Conservation (phyloP, 2,113 vertebrate genomes). For the Azemiops feae region DNA sequence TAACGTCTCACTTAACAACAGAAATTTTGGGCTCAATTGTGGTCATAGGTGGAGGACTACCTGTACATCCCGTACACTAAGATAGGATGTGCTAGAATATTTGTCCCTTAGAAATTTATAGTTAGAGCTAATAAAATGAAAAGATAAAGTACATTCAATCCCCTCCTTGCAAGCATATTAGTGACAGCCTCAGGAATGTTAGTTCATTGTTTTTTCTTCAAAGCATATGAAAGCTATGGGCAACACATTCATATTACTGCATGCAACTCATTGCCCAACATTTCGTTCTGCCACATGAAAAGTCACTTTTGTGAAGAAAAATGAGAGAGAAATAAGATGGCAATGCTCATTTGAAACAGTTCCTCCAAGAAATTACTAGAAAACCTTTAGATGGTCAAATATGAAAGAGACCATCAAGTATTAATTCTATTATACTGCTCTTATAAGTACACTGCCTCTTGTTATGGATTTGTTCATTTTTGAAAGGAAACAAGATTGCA, state of each 20-base stretch:
- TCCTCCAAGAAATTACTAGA: background rate
- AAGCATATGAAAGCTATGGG: background rate
- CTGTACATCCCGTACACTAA: too few relatives aligned
- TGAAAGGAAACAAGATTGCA: background rate
- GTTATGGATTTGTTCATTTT: background rate
- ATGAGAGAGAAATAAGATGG: background rate
- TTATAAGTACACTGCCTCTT: background rate
- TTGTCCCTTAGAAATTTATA: background rate
- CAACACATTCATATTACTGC: background rate
- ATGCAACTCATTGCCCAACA: background rate
- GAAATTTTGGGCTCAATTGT: too few relatives aligned
- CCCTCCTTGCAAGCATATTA: background rate
- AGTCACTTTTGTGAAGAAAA: background rate
- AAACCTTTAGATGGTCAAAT: too few relatives aligned
- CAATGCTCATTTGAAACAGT: background rate
- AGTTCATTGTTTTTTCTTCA: background rate
- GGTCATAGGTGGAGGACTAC: too few relatives aligned
- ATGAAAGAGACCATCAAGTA: background rate
- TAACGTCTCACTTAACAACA: too few relatives aligned
- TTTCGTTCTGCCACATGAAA: background rate
- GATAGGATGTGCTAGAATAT: background rate
- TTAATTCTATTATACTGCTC: too few relatives aligned
- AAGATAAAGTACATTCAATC: background rate
- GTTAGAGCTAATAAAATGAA: background rate
- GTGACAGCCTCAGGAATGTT: background rate